Base-by-base conservation (phyloP, 2,888 invertebrate genomes). In the Amiota minor region DNA sequence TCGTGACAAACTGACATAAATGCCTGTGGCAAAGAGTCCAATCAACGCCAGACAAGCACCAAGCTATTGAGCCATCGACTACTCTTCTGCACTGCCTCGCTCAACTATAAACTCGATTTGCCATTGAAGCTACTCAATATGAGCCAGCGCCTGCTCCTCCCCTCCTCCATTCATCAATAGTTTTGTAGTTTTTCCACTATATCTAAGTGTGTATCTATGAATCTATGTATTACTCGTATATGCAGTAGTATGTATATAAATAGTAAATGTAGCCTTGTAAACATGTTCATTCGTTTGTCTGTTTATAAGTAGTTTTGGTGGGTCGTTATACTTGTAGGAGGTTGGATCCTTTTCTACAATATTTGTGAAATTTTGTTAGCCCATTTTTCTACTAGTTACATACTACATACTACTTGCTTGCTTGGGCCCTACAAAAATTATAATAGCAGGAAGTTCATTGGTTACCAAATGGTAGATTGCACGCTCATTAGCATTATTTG, bases 1-100 rank as follows among this genome's bases (percentile, higher is more conserved):
- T 83, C 83, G 83, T 83, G 83, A 83, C 83, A 83, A 83, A 83
- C 83, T 83, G 85, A 83, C 83, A 83, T 83, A 83, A 83, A 83
- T 83, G 83, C 76, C 83, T 82, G 81, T 74, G 84, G 76, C 79
- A 73, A 67, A 68, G 78, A 81, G 85, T 85, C 83, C 85, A 83
- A 83, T 83, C 83, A 83, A 85, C 83, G 83, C 84, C 85, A 81
- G 85, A 82, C 80, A 83, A 56, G 16, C 70, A 23, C 35, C 20
- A 50, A 50, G 53, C 67, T 72, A 59, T 46, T 70, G 56, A 70
- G 62, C 46, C 55, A 64, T 10, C 59, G 59, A 6, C 20, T 18
- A 18, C 59, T 18, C 16, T 9, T 59, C 59, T 16, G 6, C 53
- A 49, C 46, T 16, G 49, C 49, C 20, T 49, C 16, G 65, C 47